Evolutionary conservation across 2,888 invertebrate species (phyloP), one percentile per base, ranked within the genome.

Genomic region (Pyrocoelia pectoralis): DNA sequence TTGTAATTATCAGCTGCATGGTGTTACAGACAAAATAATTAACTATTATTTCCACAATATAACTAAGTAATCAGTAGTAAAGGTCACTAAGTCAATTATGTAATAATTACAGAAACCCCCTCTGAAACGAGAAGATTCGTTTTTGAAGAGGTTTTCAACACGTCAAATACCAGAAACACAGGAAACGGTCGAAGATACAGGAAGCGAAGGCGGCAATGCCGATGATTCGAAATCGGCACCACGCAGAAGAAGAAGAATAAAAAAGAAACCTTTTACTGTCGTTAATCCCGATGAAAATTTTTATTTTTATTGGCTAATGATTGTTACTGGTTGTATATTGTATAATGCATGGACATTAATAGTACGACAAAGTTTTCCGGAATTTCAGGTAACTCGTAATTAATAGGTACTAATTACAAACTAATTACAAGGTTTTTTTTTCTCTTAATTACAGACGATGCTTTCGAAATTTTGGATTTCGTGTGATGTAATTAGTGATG

Each of bases 311-410:
- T 97, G 97, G 97, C 83, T 97, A 72, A 91, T 94, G 86, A 82
- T 95, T 68, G 87, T 96, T 73, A 95, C 97, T 50, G 81, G 90
- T 69, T 94, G 95, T 80, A 94, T 97, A 72, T 87, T 97, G 64
- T 97, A 97, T 83, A 97, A 97, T 83, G 86, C 96, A 71, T 97
- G 97, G 97, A 94, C 97, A 24, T 86, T 95, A 68, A 97, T 97
- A 73, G 97, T 96, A 46, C 87, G 97, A 56, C 95, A 97, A 82
- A 96, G 96, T 79, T 93, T 97, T 81, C 94, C 95, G 15, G 97
- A 97, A 79, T 86, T 97, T 66, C 93, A 93, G 85, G 79, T 79
- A 70, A 73, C 14, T 46, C n/a, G n/a, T n/a, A n/a, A n/a, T n/a
- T 38, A 10, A 10, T 41, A n/a, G n/a, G n/a, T n/a, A n/a, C n/a